Evolutionary conservation across 92 coral and sea anemone genomes (phyloP).

Genomic region (Epizoanthus ramosus): DNA sequence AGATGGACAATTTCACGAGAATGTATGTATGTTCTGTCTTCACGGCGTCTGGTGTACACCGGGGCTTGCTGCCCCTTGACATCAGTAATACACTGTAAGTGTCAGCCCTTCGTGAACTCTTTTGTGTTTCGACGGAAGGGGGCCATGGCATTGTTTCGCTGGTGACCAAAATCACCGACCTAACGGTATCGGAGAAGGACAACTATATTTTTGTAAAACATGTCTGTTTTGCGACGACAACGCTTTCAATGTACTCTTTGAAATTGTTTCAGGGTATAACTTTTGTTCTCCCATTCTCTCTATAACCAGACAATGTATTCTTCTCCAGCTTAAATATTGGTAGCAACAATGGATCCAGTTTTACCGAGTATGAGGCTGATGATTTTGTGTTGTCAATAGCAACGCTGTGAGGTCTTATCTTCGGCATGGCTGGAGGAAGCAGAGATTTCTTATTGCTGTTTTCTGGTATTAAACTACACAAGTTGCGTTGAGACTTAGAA

Average conservation of each 20-base stretch:
- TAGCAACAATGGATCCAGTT: no score
- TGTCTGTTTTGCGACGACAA: not conserved
- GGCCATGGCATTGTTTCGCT: no score
- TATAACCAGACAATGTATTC: not conserved
- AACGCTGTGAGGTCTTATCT: not conserved
- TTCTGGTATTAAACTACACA: not conserved
- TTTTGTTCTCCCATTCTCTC: not conserved
- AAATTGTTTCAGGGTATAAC: not conserved
- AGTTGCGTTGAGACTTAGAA: not conserved
- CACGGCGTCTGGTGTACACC: no score
- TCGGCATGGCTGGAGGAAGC: not conserved
- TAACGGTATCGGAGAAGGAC: not conserved
- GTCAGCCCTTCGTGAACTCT: not conserved
- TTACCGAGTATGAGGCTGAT: not conserved
- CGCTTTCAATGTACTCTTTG: not conserved
- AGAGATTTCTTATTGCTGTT: not conserved
- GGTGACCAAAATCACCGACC: not conserved
- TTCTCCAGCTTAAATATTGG: not conserved
- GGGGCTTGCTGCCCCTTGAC: not conserved
- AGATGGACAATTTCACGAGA: not conserved
- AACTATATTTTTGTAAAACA: not conserved
- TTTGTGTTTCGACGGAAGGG: not conserved
- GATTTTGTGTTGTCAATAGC: not conserved
- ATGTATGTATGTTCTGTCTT: not conserved
- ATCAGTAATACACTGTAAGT: not conserved